Conservation (phyloP, 2,113 vertebrate genomes). For the Ellobius talpinus region DNA sequence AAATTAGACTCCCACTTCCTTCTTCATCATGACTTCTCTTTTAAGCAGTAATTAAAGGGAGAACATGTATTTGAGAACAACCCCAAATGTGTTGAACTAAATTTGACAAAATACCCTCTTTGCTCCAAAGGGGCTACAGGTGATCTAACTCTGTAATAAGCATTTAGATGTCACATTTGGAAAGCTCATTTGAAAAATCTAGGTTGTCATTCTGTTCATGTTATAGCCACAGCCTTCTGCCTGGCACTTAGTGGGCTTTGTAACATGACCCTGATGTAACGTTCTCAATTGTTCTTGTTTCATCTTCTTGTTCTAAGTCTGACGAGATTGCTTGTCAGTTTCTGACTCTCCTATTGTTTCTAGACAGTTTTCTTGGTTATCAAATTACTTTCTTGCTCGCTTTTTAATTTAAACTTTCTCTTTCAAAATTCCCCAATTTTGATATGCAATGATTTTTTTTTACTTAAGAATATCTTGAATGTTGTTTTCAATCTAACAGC, state of each 20-base stretch:
- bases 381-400: conserved; percentile 38
- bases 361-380: background rate
- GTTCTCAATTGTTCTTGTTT: background rate
- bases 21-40: background rate
- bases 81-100: background rate
- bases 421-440: conserved; percentile 18
- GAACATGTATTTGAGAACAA: background rate
- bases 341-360: background rate
- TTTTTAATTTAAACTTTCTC: conserved; percentile 15
- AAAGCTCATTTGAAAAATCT: conserved; percentile 8
- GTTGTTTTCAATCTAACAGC: background rate
- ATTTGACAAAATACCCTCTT: conserved; percentile 1
- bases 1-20: background rate
- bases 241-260: background rate
- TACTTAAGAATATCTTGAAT: background rate
- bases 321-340: background rate
- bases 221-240: background rate
- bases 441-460: conserved; percentile 21
- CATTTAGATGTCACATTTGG: conserved; percentile 1
- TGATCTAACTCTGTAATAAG: background rate
- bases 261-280: background rate
- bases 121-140: background rate
- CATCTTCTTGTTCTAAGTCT: background rate
- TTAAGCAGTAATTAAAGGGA: background rate
- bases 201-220: background rate